Evolutionary conservation across 1,140 invertebrate genomes (phyloP).

Genomic region (Drosophila lini): DNA sequence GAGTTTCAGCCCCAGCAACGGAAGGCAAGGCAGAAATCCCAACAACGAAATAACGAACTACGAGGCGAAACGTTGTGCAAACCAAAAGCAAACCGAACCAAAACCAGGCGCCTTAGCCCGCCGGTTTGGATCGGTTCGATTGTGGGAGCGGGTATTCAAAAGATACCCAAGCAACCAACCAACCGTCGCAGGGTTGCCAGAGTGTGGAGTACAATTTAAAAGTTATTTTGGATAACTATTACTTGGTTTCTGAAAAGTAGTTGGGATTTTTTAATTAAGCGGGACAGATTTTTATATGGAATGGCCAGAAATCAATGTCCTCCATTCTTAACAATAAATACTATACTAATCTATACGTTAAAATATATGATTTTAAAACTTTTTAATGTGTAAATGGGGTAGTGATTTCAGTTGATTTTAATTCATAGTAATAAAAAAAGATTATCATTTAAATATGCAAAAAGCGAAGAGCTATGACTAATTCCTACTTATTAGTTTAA

Average conservation of each 20-base stretch:
- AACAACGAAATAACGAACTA: conserved; percentile 53
- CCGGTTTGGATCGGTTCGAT: conserved; percentile 38
- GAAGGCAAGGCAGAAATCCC: conserved; percentile 28
- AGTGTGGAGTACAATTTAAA: conserved; percentile 46
- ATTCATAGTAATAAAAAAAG: too few relatives aligned
- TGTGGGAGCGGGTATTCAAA: conserved; percentile 68
- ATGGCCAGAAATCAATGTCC: neutral
- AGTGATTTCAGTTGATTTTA: too few relatives aligned
- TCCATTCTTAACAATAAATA: neutral
- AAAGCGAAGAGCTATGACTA: too few relatives aligned
- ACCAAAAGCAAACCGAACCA: conserved; percentile 60
- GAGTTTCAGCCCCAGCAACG: conserved; percentile 26
- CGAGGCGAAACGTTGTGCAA: conserved; percentile 69
- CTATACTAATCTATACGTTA: neutral
- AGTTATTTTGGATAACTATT: conserved; percentile 6
- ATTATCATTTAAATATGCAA: too few relatives aligned
- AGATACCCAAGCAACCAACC: conserved; percentile 26
- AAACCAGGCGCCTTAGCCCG: conserved; percentile 42
- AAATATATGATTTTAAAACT: neutral
- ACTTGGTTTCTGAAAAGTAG: neutral
- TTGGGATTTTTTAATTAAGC: too few relatives aligned
- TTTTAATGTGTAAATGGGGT: neutral
- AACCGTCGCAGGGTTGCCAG: conserved; percentile 46
- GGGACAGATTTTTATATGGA: neutral
- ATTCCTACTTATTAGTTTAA: too few relatives aligned